These are phyloP conservation scores for Geococcyx californianus DNA, from an alignment of 2,113 vertebrate species.

Conservation along the genomic window DNA sequence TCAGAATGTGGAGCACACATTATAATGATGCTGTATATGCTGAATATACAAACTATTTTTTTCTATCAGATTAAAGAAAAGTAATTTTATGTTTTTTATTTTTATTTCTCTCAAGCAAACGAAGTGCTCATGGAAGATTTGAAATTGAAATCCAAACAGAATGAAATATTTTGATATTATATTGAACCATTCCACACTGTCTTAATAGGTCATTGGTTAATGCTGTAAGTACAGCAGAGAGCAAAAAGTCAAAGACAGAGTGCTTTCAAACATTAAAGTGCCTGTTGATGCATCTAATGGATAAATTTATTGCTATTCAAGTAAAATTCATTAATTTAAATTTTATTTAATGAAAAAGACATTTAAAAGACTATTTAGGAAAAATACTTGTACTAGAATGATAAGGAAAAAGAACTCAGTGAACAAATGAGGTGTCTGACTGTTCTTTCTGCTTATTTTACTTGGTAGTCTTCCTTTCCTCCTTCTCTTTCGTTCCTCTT, in stretches of 20 bases:
- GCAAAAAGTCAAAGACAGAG: not conserved
- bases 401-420: not conserved
- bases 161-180: not conserved
- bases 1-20: not conserved
- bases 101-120: not conserved
- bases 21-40: not conserved
- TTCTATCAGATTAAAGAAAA: not conserved
- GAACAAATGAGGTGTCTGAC: not conserved
- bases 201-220: conserved; percentile 1
- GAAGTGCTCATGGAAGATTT: not conserved
- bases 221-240: not conserved
- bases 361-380: not conserved
- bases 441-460: not conserved
- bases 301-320: not conserved
- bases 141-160: not conserved
- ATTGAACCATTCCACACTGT: not conserved
- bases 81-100: not conserved
- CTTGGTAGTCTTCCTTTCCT: not conserved
- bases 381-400: not conserved
- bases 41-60: not conserved
- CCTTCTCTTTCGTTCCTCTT: not conserved
- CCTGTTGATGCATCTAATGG: not conserved
- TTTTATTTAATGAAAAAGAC: not conserved
- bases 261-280: not conserved
- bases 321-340: not conserved